Evolutionary conservation across 1,140 invertebrate species (phyloP), one percentile per base, ranked within the genome.

Genomic region (Drosophila gunungcola): DNA sequence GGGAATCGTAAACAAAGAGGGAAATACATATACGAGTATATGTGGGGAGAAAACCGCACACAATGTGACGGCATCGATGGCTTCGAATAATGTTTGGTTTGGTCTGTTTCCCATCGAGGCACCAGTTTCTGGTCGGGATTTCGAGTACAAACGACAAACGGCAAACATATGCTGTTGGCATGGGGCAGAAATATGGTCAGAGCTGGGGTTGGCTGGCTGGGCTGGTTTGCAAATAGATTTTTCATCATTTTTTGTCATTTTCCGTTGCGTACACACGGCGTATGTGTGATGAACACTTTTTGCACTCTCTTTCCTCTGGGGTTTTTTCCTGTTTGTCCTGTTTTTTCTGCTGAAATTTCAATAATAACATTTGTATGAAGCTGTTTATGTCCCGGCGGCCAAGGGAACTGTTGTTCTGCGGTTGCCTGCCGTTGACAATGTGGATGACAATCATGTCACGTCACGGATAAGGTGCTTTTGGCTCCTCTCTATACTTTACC

Each of bases 291-390:
- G 75, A 86, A 78, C 78, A 76, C 65, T 85, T 69, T 63, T 62
- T 56, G 45, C 57, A 51, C 53, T 49, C 16, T 29, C 34, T 53
- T 34, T 27, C 25, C 39, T 32, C 27, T 32, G 54, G 39, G 49
- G 25, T 54, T 34, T 45, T 62, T 39, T 58, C 12, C 16, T 29
- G 7, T 13, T 41, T 34, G 38, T 58, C 27, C 55, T 46, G 42
- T 4, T 21, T 62, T 41, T 45, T 46, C 45, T 63, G 52, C 46
- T 74, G 67, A 86, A 86, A 83, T 86, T 86, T 88, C 83, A 86
- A 86, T 86, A 86, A 86, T 83, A 86, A 86, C 83, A 88, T 86
- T 86, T 86, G 83, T 88, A 86, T 86, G 79, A 86, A 86, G 79
- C 83, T 86, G 83, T 86, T 86, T 88, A 88, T 86, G 79, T 58